These are phyloP conservation scores for Lasius platythorax DNA, from an alignment of 2,888 invertebrate genomes.

Conservation along the genomic window DNA sequence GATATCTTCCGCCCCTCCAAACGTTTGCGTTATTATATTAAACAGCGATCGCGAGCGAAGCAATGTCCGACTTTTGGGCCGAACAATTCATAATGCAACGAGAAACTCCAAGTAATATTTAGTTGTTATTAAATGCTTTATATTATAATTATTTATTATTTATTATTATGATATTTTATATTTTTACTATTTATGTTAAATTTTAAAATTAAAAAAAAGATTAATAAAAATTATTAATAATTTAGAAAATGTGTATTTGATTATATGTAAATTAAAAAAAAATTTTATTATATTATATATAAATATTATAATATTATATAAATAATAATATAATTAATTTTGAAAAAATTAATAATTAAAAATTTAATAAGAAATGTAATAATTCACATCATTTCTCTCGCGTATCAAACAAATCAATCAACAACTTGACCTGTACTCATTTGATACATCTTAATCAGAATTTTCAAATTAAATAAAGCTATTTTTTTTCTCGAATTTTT, in stretches of 20 bases:
- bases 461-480: neutral
- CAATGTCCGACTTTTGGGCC: neutral
- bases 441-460: neutral
- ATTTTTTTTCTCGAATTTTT: neutral
- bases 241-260: too few species aligned
- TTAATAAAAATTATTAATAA: too few species aligned
- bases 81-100: neutral
- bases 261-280: too few species aligned
- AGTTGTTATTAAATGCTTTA: neutral
- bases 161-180: too few species aligned
- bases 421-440: neutral
- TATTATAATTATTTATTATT: too few species aligned
- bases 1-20: conserved; percentile 36
- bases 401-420: neutral
- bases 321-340: neutral
- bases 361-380: neutral
- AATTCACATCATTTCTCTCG: neutral
- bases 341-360: neutral
- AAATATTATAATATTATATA: neutral
- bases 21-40: conserved; percentile 40
- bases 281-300: too few species aligned
- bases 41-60: conserved; percentile 39
- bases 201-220: too few species aligned
- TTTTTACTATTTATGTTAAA: too few species aligned
- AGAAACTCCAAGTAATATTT: neutral